Base-by-base conservation (phyloP, 2,888 invertebrate species). In the Sipha maydis region DNA sequence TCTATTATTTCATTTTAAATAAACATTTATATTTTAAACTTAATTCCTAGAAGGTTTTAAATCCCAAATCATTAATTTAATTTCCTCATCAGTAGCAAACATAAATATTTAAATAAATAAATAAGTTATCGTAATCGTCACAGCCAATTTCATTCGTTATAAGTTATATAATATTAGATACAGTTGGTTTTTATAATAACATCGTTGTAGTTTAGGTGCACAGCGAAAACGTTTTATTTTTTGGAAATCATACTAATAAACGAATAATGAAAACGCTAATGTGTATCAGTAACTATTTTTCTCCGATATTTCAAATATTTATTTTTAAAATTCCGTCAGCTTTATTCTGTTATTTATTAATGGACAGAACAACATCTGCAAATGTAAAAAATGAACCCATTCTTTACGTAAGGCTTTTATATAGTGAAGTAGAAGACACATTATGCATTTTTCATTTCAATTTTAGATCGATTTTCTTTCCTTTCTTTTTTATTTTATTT, bases 401-500 rank as follows among this genome's bases (percentile, higher is more conserved):
- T 56, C 25, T 69, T 69, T 73, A 28, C 41, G 7, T 3, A 14
- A 83, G 31, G 2, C 5, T 31, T 48, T 14, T 71, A 28, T 14
- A 1, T 71, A 38, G 48, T 48, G 14, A 54, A 56, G 61, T 25
- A n/a, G 34, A 14, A 54, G 54, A 2, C 3, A 14, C 25, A 61
- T 14, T 34, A 73, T 73, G 69, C 54, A 73, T 73, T 73, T 83
- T 83, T 75, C 34, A 54, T 73, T 71, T 83, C 9, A 34, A 34
- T 73, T 54, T 73, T 73, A 25, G 54, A 83, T 73, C 54, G n/a
- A 73, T 73, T 83, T 73, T 48, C 31, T 73, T n/a, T n/a, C n/a
- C n/a, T n/a, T n/a, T n/a, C n/a, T n/a, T n/a, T n/a, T n/a, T n/a
- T n/a, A n/a, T 54, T 75, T 34, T 54, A 56, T 31, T 56, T 77